Evolutionary conservation across 37 sponge, comb jelly and placozoan species (phyloP), one percentile per base, ranked within the genome.

Genomic region (Ephydatia muelleri): DNA sequence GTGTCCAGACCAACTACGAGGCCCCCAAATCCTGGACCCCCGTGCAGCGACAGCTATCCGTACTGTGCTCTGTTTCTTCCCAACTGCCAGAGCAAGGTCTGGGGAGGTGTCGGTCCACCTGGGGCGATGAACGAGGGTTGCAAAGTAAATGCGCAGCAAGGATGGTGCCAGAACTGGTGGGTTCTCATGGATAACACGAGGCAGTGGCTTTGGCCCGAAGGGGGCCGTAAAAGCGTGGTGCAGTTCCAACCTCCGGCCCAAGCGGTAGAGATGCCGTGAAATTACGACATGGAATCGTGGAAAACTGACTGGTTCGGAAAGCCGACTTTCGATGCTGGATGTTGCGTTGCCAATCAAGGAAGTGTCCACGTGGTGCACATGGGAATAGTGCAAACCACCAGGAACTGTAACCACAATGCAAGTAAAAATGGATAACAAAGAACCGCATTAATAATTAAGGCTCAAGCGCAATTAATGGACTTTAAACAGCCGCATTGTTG

Each of bases 91-190:
- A 72, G 79, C 3, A 43, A 13, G 22, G 47, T 5, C 3, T 85
- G 86, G 86, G 86, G 86, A 11, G 86, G 86, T 3, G 86, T 79
- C 26, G 86, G 86, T 33, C 35, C 33, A 3, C 86, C 76, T 23
- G 86, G 86, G 1, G 86, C 79, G 2, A 70, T 79, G 6, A 85
- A 85, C 38, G 79, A 85, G 68, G 86, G 78, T 6, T 85, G 86
- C 43, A 85, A 85, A 30, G 86, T 85, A 39, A 85, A 85, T 31
- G 38, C 70, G 21, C 38, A 77, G 43, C 86, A 85, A 29, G 86
- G 86, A 30, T 85, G 86, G 86, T 85, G 86, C 27, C n/a, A 78
- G 49, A 85, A 85, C 48, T 85, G 86, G 86, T 85, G 86, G 86
- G 49, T 26, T 14, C 32, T 67, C 65, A 70, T 86, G 30, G 80